Percentiles rank a stretch among this genome's conserved stretches.
Conservation (phyloP, 2,797 vertebrate species). For the Peromyscus melanophrys region DNA sequence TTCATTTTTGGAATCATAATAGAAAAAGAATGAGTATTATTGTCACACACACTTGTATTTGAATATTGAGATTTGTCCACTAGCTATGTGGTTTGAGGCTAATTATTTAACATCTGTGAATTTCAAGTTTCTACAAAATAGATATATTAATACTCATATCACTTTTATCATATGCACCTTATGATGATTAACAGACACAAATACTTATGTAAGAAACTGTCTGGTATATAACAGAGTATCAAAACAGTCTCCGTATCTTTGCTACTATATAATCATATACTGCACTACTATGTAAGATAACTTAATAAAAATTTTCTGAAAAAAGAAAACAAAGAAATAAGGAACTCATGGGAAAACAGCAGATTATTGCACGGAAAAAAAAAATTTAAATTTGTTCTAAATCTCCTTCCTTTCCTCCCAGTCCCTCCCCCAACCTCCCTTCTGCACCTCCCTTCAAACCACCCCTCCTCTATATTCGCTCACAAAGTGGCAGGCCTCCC, state of each 20-base stretch:
- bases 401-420: neutral
- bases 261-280: neutral
- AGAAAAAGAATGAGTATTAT: neutral
- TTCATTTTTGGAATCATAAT: neutral
- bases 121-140: neutral
- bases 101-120: conserved; percentile 52
- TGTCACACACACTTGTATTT: neutral
- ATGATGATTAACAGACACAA: neutral
- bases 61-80: neutral
- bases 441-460: neutral
- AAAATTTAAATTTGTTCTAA: conserved; percentile 3
- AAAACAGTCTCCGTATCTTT: neutral
- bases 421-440: neutral
- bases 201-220: neutral
- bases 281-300: neutral
- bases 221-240: neutral
- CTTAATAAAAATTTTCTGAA: neutral
- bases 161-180: neutral
- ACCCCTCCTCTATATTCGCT: neutral
- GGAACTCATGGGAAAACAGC: neutral
- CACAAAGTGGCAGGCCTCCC: neutral
- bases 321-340: conserved; percentile 1
- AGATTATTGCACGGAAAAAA: conserved; percentile 6
- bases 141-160: neutral
- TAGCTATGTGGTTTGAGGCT: neutral